A percentile compares a stretch with the other conserved stretches of the same genome.
Conservation (phyloP, 2,888 invertebrate genomes). For the Eupithecia dodoneata region DNA sequence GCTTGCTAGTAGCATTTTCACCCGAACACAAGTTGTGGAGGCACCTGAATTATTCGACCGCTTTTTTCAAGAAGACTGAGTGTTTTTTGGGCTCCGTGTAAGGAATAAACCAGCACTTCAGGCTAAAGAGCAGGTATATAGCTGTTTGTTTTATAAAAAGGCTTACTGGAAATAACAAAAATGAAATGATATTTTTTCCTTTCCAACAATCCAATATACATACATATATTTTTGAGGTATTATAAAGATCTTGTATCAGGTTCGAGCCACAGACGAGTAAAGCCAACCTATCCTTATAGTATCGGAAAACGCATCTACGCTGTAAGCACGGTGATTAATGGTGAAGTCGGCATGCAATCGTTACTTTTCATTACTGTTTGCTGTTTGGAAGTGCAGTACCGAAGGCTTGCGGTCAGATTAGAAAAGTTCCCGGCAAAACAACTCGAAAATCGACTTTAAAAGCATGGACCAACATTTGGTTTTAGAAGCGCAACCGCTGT, state of each 20-base stretch:
- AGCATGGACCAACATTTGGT: constrained; percentile 80
- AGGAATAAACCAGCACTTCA: constrained; percentile 5
- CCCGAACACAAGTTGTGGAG: constrained; percentile 70
- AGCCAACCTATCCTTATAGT: constrained; percentile 26
- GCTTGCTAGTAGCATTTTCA: constrained; percentile 79
- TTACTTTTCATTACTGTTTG: constrained; percentile 83
- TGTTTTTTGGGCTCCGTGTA: constrained; percentile 16
- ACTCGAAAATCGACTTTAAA: constrained; percentile 83
- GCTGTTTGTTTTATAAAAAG: not conserved
- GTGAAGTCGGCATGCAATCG: constrained; percentile 79
- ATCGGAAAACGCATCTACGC: constrained; percentile 39
- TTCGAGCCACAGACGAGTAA: constrained; percentile 18
- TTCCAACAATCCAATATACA: not conserved
- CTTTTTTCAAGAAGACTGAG: constrained; percentile 62
- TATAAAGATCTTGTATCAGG: not conserved
- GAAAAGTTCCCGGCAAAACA: constrained; percentile 79
- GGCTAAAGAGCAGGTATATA: not conserved
- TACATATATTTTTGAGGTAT: not conserved
- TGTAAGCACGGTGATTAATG: constrained; percentile 75
- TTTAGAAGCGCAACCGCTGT: constrained; percentile 73
- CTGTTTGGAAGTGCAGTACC: constrained; percentile 80
- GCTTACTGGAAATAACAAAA: not conserved
- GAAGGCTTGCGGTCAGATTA: constrained; percentile 80
- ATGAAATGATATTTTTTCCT: not conserved
- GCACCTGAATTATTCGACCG: constrained; percentile 80